A percentile compares a stretch with the other conserved stretches of the same genome.
These are phyloP conservation scores for Phalacrocorax pelagicus DNA, from an alignment of 2,113 vertebrate genomes.

Conservation along the genomic window DNA sequence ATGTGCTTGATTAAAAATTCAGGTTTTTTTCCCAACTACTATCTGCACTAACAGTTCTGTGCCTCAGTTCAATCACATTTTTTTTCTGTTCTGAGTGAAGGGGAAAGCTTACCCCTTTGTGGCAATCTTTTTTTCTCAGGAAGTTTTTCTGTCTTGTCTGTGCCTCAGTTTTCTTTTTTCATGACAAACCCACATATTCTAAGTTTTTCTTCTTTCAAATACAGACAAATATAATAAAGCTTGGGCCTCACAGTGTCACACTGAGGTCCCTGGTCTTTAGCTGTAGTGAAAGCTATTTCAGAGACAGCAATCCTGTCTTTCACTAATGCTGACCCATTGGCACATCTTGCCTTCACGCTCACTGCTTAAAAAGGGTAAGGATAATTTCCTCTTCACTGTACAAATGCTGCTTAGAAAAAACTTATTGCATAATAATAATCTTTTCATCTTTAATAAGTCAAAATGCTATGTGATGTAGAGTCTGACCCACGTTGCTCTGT, in stretches of 20 bases:
- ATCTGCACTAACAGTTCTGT: not conserved
- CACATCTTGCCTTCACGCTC: not conserved
- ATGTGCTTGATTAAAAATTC: fast-evolving
- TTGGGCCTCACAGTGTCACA: not conserved
- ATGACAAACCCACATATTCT: not conserved
- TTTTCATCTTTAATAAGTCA: not conserved
- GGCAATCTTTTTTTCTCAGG: not conserved
- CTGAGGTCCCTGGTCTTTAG: not conserved
- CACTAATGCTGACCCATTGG: not conserved
- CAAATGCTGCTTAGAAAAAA: not conserved
- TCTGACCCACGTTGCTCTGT: not conserved
- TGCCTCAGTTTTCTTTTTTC: not conserved
- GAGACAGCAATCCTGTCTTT: not conserved
- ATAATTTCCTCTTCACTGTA: not conserved
- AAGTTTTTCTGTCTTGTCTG: not conserved
- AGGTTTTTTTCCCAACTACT: not conserved
- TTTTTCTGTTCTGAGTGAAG: not conserved
- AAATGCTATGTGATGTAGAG: not conserved
- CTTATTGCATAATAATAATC: not conserved
- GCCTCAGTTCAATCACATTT: not conserved
- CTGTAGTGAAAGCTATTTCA: not conserved
- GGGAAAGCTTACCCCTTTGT: not conserved
- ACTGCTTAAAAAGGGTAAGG: not conserved
- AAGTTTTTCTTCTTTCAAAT: not conserved
- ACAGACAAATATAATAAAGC: not conserved